Base-by-base conservation (phyloP, 2,113 vertebrate genomes). In the Thymallus thymallus region DNA sequence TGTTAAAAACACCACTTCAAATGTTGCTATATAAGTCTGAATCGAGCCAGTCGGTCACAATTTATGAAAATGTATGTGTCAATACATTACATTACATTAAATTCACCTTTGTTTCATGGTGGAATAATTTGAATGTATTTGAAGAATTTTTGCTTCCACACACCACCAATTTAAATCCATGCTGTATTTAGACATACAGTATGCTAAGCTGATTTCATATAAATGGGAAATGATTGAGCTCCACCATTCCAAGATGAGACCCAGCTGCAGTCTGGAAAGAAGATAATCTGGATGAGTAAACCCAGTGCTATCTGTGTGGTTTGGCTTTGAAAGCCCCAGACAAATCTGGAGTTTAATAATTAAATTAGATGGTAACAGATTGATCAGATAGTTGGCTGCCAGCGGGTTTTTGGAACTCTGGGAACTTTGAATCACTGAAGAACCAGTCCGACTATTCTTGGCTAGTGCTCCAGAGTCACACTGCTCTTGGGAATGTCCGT, bases 341-440 rank as follows among this genome's bases (percentile, higher is more conserved):
- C 71, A 86, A 78, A 77, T 81, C 72, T 78, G 51, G 29, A 72
- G 46, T 93, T 93, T 91, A 93, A 92, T 94, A 95, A 96, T 96
- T 95, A 93, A 95, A 96, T 95, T 93, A 95, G 91, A 91, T 90
- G 86, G 82, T 90, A 93, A 90, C 87, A 85, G 92, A 93, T 89
- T 92, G 92, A 93, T 93, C 90, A 91, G 89, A 91, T 92, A 90
- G 87, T 89, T 89, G 84, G 86, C 91, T 95, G 92, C 88, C 91
- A 94, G 78, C 77, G 92, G 3, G 18, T 71, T 71, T 58, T 35
- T 71, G 9, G n/a, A 93, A 93, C 91, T 89, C 2, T 0, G 92
- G 93, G 93, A 94, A 93, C 93, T 93, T 87, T 88, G 85, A 92
- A 93, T 91, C 90, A 69, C 91, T 91, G 87, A 93, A 94, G 88